A percentile compares a stretch with the other conserved stretches of the same genome.
phyloP scores from a whole-genome alignment of 2,797 vertebrate genomes.

The Leucoraja ocellata region DNA sequence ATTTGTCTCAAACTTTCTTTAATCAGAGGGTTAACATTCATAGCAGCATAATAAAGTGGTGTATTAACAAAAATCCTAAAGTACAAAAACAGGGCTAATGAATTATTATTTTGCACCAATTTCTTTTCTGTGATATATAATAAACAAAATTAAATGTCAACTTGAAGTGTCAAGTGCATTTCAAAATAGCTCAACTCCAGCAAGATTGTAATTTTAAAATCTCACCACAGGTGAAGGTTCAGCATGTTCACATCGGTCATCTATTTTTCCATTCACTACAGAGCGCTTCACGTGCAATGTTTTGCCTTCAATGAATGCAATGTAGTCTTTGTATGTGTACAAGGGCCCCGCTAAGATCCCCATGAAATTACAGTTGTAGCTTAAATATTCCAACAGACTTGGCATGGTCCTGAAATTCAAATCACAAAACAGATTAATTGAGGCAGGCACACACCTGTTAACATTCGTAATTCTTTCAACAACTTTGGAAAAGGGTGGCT shows the following conservation, averaged over 20 bases:
- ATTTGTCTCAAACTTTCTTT: not conserved
- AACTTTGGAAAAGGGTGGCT: not conserved
- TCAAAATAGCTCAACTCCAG: conserved; percentile 43
- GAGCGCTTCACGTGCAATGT: conserved; percentile 66
- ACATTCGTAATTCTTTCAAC: not conserved
- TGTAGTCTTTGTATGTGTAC: conserved; percentile 97
- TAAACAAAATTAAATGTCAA: conserved; percentile 24
- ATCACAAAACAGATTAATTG: conserved; percentile 38
- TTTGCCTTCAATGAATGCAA: conserved; percentile 88
- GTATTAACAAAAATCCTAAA: not conserved
- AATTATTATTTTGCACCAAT: not conserved
- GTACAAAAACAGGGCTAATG: not conserved
- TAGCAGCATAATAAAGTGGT: not conserved
- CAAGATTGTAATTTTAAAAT: conserved; percentile 40
- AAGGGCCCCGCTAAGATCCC: conserved; percentile 91
- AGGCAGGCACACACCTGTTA: not conserved
- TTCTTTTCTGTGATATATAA: not conserved
- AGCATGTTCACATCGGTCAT: conserved; percentile 66
- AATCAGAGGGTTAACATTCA: not conserved
- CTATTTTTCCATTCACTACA: conserved; percentile 77
- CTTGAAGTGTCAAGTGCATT: conserved; percentile 14
- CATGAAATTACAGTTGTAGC: conserved; percentile 99
- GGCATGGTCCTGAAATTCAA: conserved; percentile 80
- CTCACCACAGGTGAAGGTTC: conserved; percentile 91
- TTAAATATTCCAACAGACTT: conserved; percentile 89